phyloP scores from a whole-genome alignment of 2,888 invertebrate species.

The Digitonthophagus gazella region DNA sequence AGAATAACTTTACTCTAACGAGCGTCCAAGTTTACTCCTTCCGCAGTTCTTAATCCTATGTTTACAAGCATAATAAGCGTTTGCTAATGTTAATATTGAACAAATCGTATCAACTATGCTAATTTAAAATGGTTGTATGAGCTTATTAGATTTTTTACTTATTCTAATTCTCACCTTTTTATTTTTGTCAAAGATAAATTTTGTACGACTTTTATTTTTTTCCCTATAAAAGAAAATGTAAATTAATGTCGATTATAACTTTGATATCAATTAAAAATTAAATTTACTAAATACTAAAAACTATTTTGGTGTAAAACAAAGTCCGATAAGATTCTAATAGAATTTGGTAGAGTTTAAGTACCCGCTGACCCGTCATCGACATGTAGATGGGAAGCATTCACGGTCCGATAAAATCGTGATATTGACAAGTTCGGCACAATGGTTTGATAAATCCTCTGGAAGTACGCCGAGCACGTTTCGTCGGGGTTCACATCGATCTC shows the following conservation, averaged over 20 bases:
- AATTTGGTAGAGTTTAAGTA: neutral
- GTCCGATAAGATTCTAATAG: neutral
- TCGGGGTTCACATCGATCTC: neutral
- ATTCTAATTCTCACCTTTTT: no score
- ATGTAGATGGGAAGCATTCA: neutral
- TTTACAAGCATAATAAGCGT: neutral
- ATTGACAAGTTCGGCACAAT: neutral
- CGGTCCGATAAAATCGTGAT: neutral
- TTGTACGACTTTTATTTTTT: no score
- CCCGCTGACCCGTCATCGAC: neutral
- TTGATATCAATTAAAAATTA: no score
- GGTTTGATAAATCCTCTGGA: neutral
- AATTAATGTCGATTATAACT: no score
- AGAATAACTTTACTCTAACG: neutral
- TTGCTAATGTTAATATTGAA: no score
- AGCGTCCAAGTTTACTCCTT: neutral
- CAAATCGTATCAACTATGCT: no score
- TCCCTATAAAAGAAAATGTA: no score
- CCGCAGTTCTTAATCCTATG: neutral
- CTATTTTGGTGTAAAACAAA: no score
- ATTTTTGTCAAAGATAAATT: no score
- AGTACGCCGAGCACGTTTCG: neutral
- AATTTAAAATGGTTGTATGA: no score
- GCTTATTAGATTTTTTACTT: no score
- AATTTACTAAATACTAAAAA: no score